Base-by-base conservation (phyloP, 2,113 vertebrate genomes). In the Cyprinodon variegatus region DNA sequence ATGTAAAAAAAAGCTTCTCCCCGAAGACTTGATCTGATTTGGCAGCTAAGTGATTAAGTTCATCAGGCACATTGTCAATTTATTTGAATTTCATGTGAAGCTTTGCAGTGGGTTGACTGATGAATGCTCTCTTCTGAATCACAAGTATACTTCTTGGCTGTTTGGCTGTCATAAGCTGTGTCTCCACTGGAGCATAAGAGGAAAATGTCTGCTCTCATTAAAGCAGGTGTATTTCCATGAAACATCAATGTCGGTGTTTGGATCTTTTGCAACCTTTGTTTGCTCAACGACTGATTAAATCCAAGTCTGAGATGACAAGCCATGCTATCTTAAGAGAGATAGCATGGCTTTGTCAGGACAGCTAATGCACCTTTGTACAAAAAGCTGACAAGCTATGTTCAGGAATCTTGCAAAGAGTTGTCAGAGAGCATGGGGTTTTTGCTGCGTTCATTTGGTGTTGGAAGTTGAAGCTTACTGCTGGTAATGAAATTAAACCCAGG, bases 81-180 rank as follows among this genome's bases (percentile, higher is more conserved):
- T 70, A 61, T 77, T 43, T 75, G 77, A 74, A 74, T 75, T 73
- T 74, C 46, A 67, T 37, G 39, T 70, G 70, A 11, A 1, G 53
- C 66, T 50, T 72, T 60, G 65, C 74, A 60, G 61, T n/a, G 15
- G 41, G 73, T 60, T 78, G 68, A 81, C 57, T 53, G 77, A 86
- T 77, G 48, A 79, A 82, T 36, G 53, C n/a, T 41, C 39, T 70
- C 14, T 15, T 65, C 75, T 69, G 81, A 84, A 86, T 90, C 76
- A 43, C 83, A 83, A 82, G 73, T 71, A 64, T 80, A 46, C 50
- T 76, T 48, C 66, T 77, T 36, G 6, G 53, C 82, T 71, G 75
- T 72, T 73, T 62, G 57, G 71, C 50, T 79, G 78, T 79, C 60
- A 6, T 40, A 61, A 12, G 50, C 72, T 66, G 75, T 68, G 59